phyloP scores from a whole-genome alignment of 2,888 invertebrate genomes.

The Disparrhopalites patrizii region DNA sequence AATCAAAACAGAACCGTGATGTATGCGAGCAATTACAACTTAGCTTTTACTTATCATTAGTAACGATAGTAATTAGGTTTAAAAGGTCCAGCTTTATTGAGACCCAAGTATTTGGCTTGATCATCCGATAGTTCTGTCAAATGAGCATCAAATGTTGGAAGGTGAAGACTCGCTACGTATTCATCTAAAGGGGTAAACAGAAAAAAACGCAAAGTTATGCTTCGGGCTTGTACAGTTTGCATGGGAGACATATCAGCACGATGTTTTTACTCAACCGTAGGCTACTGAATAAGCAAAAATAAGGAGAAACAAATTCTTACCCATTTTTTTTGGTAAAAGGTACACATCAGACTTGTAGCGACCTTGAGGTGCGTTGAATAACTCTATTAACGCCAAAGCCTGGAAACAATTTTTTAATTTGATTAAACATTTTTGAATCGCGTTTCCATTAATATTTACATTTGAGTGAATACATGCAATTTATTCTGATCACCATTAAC shows the following conservation, averaged over 20 bases:
- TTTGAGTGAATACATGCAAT: constrained; percentile 31
- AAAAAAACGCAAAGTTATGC: too few species aligned
- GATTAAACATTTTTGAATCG: too few species aligned
- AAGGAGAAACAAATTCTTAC: too few species aligned
- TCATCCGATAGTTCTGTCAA: constrained; percentile 93
- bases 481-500: neutral
- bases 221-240: too few species aligned
- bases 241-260: too few species aligned
- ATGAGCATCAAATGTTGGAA: constrained; percentile 96
- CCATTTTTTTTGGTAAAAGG: constrained; percentile 97
- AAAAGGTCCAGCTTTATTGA: constrained; percentile 96
- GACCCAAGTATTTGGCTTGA: constrained; percentile 94
- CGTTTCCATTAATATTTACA: too few species aligned
- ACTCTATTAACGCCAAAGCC: constrained; percentile 91
- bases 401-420: too few species aligned
- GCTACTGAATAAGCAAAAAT: too few species aligned
- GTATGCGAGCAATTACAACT: constrained; percentile 19
- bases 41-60: constrained; percentile 30
- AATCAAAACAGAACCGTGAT: constrained; percentile 20
- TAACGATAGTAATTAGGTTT: constrained; percentile 98
- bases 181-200: constrained; percentile 86
- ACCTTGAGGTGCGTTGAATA: constrained; percentile 91
- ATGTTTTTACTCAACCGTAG: too few species aligned
- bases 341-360: constrained; percentile 97
- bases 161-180: constrained; percentile 93